Percentiles rank a stretch among this genome's conserved stretches.
phyloP scores from a whole-genome alignment of 2,888 invertebrate genomes.

The Drosophila pseudotalamancana region DNA sequence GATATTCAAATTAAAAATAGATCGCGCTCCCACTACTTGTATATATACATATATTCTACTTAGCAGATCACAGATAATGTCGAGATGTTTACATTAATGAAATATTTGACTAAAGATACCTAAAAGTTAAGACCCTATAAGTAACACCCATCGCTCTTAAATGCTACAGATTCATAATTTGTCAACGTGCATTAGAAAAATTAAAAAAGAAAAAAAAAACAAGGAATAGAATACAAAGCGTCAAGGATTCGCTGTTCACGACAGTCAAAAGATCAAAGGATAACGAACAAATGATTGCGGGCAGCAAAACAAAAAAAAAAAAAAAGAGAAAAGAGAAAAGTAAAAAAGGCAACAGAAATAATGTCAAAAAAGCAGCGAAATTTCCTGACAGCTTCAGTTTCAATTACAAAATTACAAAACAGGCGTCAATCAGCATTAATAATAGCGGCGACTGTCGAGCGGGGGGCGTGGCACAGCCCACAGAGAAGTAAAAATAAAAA shows the following conservation, averaged over 20 bases:
- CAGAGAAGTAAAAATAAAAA: background rate
- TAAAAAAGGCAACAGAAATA: slow-evolving; percentile 45
- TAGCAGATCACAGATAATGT: no score
- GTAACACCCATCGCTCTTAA: background rate
- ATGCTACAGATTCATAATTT: slow-evolving; percentile 71
- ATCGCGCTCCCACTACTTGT: no score
- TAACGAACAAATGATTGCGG: slow-evolving; percentile 61
- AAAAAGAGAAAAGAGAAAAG: slow-evolving; percentile 4
- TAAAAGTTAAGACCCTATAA: no score
- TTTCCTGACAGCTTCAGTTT: slow-evolving; percentile 65
- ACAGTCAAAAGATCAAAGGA: slow-evolving; percentile 65
- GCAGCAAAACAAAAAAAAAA: slow-evolving; percentile 21
- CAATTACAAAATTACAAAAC: slow-evolving; percentile 79
- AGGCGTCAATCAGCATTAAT: slow-evolving; percentile 80
- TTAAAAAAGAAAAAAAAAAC: slow-evolving; percentile 44
- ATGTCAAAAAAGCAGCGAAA: slow-evolving; percentile 50
- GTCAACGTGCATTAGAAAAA: slow-evolving; percentile 71
- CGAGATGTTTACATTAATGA: no score
- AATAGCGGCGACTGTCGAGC: slow-evolving; percentile 40
- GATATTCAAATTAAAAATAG: no score
- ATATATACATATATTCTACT: no score
- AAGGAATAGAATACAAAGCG: slow-evolving; percentile 1
- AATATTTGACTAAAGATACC: no score
- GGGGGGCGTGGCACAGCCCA: slow-evolving; percentile 67
- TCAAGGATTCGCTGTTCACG: slow-evolving; percentile 27